Percentiles rank a stretch among this genome's conserved stretches.
phyloP scores from a whole-genome alignment of 2,888 invertebrate species.

The Diplazon laetatorius region DNA sequence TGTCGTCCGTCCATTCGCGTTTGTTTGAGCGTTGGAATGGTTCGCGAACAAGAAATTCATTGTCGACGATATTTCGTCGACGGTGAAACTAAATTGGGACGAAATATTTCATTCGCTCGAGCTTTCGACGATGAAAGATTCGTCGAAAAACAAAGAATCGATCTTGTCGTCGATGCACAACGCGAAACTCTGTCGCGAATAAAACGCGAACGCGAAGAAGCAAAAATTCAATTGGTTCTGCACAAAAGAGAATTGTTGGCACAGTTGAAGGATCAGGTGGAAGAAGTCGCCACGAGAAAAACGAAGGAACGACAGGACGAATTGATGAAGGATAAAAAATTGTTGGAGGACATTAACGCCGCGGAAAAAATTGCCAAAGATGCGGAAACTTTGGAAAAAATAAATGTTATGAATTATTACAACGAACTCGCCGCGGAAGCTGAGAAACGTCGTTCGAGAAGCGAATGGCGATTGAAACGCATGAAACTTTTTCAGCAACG shows the following conservation, averaged over 20 bases:
- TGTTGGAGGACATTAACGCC: conserved; percentile 66
- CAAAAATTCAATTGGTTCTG: conserved; percentile 66
- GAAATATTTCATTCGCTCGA: conserved; percentile 72
- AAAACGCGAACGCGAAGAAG: conserved; percentile 73
- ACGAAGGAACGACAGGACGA: conserved; percentile 72
- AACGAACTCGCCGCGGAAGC: conserved; percentile 86
- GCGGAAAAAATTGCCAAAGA: conserved; percentile 73
- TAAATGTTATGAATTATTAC: conserved; percentile 86
- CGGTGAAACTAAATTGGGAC: conserved; percentile 80
- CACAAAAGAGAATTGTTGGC: conserved; percentile 74
- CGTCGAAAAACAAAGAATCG: conserved; percentile 71
- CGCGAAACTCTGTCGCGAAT: conserved; percentile 72
- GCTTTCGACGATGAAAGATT: conserved; percentile 75
- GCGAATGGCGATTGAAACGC: conserved; percentile 85
- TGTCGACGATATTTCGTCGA: conserved; percentile 84
- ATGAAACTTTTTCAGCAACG: conserved; percentile 77
- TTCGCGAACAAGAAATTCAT: conserved; percentile 83
- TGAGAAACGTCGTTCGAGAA: conserved; percentile 84
- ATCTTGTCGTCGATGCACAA: conserved; percentile 75
- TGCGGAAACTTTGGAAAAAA: conserved; percentile 72
- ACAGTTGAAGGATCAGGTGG: conserved; percentile 76
- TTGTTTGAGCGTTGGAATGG: conserved; percentile 83
- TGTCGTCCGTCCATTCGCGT: conserved; percentile 84
- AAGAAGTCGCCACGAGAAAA: conserved; percentile 72
- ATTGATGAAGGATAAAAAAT: conserved; percentile 73